Evolutionary conservation across 1,140 invertebrate genomes (phyloP).

Genomic region (Melanaphis sacchari): DNA sequence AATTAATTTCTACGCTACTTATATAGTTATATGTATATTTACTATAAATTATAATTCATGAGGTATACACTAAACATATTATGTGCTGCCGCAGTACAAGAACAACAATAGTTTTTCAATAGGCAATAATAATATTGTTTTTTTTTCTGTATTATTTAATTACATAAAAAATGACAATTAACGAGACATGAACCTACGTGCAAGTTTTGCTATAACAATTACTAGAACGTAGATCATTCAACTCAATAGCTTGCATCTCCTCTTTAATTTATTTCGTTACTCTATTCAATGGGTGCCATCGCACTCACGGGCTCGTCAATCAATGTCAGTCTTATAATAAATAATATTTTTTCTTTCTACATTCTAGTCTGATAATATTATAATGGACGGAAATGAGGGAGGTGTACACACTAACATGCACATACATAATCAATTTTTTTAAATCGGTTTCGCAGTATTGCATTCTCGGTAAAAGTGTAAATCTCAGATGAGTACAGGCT

Average conservation of each 20-base stretch:
- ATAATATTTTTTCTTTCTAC: neutral
- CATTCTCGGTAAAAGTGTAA: neutral
- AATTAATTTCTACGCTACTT: too few species aligned
- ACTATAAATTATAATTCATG: too few species aligned
- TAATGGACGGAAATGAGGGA: neutral
- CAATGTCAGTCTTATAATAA: slow-evolving; percentile 18
- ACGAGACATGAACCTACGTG: neutral
- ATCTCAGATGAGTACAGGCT: neutral
- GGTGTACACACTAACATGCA: neutral
- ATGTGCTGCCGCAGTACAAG: neutral
- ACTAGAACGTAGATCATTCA: slow-evolving; percentile 22
- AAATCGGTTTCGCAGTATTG: neutral
- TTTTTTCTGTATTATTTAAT: neutral
- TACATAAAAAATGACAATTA: neutral
- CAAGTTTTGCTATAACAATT: neutral
- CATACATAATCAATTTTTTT: neutral
- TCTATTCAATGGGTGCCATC: slow-evolving; percentile 16
- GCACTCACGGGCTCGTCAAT: slow-evolving; percentile 13
- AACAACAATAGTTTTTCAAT: neutral
- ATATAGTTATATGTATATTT: too few species aligned
- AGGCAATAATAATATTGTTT: neutral
- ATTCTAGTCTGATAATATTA: neutral
- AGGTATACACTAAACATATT: neutral
- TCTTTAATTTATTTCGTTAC: neutral
- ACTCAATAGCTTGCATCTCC: neutral